Evolutionary conservation across 2,113 vertebrate genomes (phyloP), one percentile per base, ranked within the genome.

Genomic region (Sardina pilchardus): DNA sequence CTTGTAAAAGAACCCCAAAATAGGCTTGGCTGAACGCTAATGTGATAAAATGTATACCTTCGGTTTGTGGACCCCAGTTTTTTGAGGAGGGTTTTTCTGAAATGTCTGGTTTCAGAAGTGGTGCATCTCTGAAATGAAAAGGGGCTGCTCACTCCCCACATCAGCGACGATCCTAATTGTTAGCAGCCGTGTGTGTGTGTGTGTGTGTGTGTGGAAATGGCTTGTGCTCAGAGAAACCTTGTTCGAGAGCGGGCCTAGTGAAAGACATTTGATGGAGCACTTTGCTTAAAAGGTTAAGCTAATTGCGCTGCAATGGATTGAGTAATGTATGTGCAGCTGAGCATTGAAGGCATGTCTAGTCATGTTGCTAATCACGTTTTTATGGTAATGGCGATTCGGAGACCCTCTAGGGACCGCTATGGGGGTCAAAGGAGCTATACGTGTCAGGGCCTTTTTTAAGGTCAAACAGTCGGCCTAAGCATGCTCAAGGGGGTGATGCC

Each of bases 1-100:
- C 71, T 78, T 78, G 71, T 78, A 78, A 78, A 75, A 34, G 71
- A 78, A 78, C 10, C 71, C 71, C 26, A 16, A 78, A 78, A 78
- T 78, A 78, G 71, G 71, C 30, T 36, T 78, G 34, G 71, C 34
- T 36, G 16, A 78, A 78, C 16, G 71, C 34, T 78, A 78, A 78
- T 78, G 71, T 36, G 71, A 34, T 17, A 16, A 36, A 75, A 78
- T 78, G 16, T 78, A 36, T 78, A 78, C 71, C 71, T 78, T 78
- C 5, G 71, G 71, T 78, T 78, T 78, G 71, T 34, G 71, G 71
- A 78, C 34, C 71, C 30, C 3, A 14, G 48, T 8, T 39, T 83
- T 36, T 56, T 5, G 36, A 10, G 82, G 50, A 24, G 36, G 6
- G 26, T 4, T 26, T 45, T 34, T 78, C 16, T 36, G 34, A 78